Base-by-base conservation (phyloP, 2,797 vertebrate species). In the Buceros bicornis region DNA sequence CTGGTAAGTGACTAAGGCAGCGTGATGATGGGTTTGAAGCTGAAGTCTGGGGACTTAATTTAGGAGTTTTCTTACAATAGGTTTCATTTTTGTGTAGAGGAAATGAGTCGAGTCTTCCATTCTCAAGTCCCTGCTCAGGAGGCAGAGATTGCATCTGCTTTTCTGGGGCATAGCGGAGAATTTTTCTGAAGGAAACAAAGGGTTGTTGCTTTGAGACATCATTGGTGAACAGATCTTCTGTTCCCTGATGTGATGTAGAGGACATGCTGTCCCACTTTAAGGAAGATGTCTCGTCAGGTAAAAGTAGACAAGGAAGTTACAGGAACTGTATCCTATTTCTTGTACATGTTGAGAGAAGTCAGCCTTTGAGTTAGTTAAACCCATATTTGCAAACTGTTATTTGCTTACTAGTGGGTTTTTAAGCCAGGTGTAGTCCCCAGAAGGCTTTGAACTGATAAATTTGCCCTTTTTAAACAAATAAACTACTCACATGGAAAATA, bases 1-100 rank as follows among this genome's bases (percentile, higher is more conserved):
- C 99, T 92, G 99, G 99, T 99, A 98, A 89, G 97, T 95, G 67
- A 47, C 82, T 51, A 8, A 31, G 26, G 8, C 48, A 29, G 4
- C 12, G 19, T 33, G 50, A 26, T 50, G 42, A 2, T 35, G 61
- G 28, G 43, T 88, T 93, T 86, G 65, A 33, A 70, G 8, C 21
- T 71, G 22, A 70, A 76, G 20, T 56, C 48, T 74, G 42, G 40
- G 54, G 50, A 35, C 13, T 74, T 95, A 5, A 28, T 58, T 85
- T 48, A 45, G n/a, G 24, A n/a, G 9, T 50, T 88, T 64, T 58
- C 48, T 87, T 65, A 15, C 3, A 4, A 1, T 12, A 51, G 12
- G 24, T 58, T 90, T 86, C 8, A 16, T 40, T 88, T 77, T 26
- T 11, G 13, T 69, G 45, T 67, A 79, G 79, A 89, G 51, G 50